Evolutionary conservation across 1,140 invertebrate species (phyloP).

Genomic region (Micrasema longulum): DNA sequence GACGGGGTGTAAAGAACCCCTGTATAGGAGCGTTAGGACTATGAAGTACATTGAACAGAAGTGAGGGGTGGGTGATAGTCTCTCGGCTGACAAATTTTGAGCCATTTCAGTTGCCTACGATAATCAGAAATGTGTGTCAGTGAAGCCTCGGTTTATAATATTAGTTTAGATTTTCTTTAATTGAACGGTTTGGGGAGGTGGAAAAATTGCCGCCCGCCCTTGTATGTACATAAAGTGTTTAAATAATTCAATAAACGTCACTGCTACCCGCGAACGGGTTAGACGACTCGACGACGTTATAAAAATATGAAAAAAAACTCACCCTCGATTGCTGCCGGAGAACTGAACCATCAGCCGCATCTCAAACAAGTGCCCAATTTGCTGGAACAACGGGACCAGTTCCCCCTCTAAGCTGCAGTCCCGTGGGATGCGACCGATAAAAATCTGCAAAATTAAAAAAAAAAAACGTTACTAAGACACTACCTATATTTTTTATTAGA

Average conservation of each 20-base stretch:
- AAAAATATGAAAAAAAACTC: slow-evolving; percentile 39
- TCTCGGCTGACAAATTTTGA: too few relatives aligned
- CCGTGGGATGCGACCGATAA: slow-evolving; percentile 64
- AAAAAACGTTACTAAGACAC: too few relatives aligned
- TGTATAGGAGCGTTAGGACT: too few relatives aligned
- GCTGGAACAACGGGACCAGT: slow-evolving; percentile 61
- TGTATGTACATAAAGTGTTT: background rate
- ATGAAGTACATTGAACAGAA: too few relatives aligned
- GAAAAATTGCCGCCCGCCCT: too few relatives aligned
- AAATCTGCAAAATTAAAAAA: slow-evolving; percentile 57
- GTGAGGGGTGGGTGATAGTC: too few relatives aligned
- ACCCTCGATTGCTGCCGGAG: slow-evolving; percentile 66
- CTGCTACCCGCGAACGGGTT: background rate
- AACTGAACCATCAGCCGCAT: slow-evolving; percentile 67
- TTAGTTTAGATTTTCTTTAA: background rate
- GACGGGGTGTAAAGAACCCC: too few relatives aligned
- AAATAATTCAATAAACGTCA: background rate
- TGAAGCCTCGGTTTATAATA: background rate
- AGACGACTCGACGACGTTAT: background rate
- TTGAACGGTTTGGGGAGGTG: too few relatives aligned
- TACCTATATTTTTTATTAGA: too few relatives aligned
- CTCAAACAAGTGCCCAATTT: slow-evolving; percentile 63
- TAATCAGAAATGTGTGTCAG: too few relatives aligned
- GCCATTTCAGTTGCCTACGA: too few relatives aligned
- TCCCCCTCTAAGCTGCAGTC: slow-evolving; percentile 64